phyloP scores from a whole-genome alignment of 2,113 vertebrate species.

The Empidonax alnorum region DNA sequence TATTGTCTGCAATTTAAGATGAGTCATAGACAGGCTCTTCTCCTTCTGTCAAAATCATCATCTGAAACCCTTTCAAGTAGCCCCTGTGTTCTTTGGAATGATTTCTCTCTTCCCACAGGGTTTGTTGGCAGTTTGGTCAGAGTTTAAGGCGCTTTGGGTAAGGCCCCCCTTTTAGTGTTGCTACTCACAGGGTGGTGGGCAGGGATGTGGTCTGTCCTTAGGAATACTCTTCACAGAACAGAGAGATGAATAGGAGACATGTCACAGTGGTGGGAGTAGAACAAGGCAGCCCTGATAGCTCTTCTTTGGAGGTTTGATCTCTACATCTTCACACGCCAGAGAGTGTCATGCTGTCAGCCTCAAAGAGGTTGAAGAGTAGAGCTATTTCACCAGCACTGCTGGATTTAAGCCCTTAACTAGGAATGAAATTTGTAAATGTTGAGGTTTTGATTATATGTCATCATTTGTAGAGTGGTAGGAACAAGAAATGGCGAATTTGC shows the following conservation, averaged over 20 bases:
- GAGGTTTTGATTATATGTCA: not conserved
- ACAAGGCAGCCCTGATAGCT: not conserved
- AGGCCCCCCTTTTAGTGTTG: rapidly evolving
- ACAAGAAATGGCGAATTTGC: not conserved
- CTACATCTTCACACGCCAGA: rapidly evolving
- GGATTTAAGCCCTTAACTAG: not conserved
- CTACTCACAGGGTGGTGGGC: not conserved
- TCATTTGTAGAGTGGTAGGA: not conserved
- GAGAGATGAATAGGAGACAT: not conserved
- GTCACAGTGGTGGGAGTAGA: rapidly evolving
- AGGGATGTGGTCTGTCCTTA: not conserved
- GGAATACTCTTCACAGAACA: not conserved
- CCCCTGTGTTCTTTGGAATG: not conserved
- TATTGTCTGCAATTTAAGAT: not conserved
- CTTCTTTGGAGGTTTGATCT: not conserved
- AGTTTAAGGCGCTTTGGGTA: not conserved
- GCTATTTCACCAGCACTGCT: not conserved
- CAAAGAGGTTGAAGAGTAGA: not conserved
- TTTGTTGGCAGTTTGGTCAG: not conserved
- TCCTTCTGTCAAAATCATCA: not conserved
- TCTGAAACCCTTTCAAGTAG: not conserved
- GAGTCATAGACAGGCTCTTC: not conserved
- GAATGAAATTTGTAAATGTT: not conserved
- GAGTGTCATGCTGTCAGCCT: rapidly evolving
- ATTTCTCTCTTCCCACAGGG: not conserved